Evolutionary conservation across 2,888 invertebrate species (phyloP), one percentile per base, ranked within the genome.

Genomic region (Dryobota labecula): DNA sequence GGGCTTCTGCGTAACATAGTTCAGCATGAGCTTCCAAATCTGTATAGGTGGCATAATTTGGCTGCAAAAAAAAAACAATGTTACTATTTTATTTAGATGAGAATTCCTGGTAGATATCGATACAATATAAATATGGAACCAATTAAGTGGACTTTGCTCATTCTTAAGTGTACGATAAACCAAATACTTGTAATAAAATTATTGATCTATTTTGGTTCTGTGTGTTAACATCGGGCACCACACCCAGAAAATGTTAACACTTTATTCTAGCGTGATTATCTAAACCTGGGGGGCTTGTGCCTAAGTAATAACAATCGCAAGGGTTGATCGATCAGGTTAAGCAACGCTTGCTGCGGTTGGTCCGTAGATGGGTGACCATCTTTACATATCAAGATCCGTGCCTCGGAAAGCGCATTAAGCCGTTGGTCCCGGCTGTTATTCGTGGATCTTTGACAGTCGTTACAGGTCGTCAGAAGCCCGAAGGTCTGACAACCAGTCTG

Each of bases 11-110:
- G 92, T 98, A 98, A 91, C 99, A 99, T 49, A 99, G 95, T 91
- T 99, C 99, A 0, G 99, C 99, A 94, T 99, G 99, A 27, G 98
- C 97, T 94, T 99, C 98, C 89, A 97, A 92, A 93, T 97, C 98
- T 2, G 98, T 97, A 85, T 98, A 98, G 38, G 96, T 93, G 83
- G 97, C 97, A 88, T 98, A 99, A 91, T 98, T 98, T 2, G 97
- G 96, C 96, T 97, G 95, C 33, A 88, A 89, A 18, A 43, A 80
- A 66, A 30, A 18, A 9, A 45, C n/a, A 58, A 38, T 30, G 11
- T 49, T 30, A n/a, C n/a, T n/a, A n/a, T 27, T 0, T 20, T 30
- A 20, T 60, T 60, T 30, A 60, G 27, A 47, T 15, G 27, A 30
- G 20, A 45, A 24, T 36, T 33, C 33, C 15, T 33, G 15, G 15